phyloP scores from a whole-genome alignment of 2,888 invertebrate genomes.

The Hybos culiciformis region DNA sequence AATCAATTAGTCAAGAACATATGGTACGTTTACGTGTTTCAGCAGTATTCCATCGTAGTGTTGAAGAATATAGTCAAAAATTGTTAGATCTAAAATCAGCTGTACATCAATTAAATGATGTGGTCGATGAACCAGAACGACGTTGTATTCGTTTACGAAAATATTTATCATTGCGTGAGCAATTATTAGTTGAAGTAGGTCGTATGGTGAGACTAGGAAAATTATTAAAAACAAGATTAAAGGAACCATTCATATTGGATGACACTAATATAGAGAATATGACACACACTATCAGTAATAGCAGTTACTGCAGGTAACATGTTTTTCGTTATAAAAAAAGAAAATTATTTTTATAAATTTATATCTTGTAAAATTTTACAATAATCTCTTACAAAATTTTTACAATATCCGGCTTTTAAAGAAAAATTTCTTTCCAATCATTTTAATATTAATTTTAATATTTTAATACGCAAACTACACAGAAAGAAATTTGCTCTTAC shows the following conservation, averaged over 20 bases:
- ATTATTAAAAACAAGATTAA: slow-evolving; percentile 48
- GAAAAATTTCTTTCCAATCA: not conserved
- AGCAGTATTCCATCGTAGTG: slow-evolving; percentile 59
- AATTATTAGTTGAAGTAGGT: slow-evolving; percentile 53
- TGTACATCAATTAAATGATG: slow-evolving; percentile 37
- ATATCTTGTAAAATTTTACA: too few relatives aligned
- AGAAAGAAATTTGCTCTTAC: too few relatives aligned
- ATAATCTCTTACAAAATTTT: too few relatives aligned
- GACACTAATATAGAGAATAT: slow-evolving; percentile 13
- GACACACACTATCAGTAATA: not conserved
- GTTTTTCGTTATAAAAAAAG: too few relatives aligned
- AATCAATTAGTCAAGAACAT: slow-evolving; percentile 58
- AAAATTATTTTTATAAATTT: too few relatives aligned
- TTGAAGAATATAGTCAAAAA: slow-evolving; percentile 48
- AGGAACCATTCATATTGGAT: slow-evolving; percentile 43
- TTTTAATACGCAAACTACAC: too few relatives aligned
- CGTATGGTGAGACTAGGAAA: slow-evolving; percentile 57
- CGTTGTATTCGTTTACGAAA: slow-evolving; percentile 39
- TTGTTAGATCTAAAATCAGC: slow-evolving; percentile 45
- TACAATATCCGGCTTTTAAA: not conserved
- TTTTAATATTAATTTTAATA: not conserved
- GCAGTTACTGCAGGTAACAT: not conserved
- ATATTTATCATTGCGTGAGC: slow-evolving; percentile 46
- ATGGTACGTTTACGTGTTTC: slow-evolving; percentile 61
- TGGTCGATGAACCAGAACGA: slow-evolving; percentile 32